These are phyloP conservation scores for Actenoides hombroni DNA, from an alignment of 2,113 vertebrate genomes.

Conservation along the genomic window DNA sequence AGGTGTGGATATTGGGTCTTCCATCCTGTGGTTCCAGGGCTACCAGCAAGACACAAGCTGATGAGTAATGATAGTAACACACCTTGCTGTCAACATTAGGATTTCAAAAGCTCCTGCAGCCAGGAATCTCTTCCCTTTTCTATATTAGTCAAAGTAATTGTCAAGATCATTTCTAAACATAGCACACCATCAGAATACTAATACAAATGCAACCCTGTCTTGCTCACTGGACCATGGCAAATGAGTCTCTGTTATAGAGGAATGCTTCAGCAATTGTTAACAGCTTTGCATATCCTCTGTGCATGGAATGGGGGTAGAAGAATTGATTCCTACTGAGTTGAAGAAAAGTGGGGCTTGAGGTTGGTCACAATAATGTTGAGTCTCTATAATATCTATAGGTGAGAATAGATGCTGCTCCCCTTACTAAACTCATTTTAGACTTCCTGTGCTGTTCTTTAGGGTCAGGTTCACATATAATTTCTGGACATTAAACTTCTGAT, in stretches of 20 bases:
- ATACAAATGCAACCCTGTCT: neutral
- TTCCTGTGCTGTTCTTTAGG: neutral
- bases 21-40: fast-evolving
- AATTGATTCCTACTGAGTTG: neutral
- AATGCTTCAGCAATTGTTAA: neutral
- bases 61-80: neutral
- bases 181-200: neutral
- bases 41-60: fast-evolving
- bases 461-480: neutral
- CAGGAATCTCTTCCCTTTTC: neutral
- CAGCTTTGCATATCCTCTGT: neutral
- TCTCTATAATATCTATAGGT: neutral
- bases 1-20: neutral
- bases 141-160: neutral
- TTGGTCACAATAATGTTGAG: neutral
- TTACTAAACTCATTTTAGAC: neutral
- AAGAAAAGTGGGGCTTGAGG: neutral
- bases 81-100: neutral
- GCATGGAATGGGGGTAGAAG: neutral
- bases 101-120: neutral
- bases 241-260: neutral
- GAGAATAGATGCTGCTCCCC: neutral
- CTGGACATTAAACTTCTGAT: neutral
- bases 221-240: neutral
- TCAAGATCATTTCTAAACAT: neutral